These are phyloP conservation scores for Pantherophis guttatus DNA, from an alignment of 2,113 vertebrate species.

Conservation along the genomic window DNA sequence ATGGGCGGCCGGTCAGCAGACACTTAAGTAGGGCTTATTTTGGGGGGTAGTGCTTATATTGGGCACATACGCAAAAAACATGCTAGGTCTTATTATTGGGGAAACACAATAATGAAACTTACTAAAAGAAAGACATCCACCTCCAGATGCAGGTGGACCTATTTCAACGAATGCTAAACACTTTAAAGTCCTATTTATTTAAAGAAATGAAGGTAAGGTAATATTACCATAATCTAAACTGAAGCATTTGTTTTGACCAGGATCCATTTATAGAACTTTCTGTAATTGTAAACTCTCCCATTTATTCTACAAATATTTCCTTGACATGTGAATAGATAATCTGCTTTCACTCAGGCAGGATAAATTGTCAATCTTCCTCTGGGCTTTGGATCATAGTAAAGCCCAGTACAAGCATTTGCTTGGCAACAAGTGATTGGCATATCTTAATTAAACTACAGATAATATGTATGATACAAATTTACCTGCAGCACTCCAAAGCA, in stretches of 20 bases:
- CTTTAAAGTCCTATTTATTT: background rate
- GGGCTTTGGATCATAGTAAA: background rate
- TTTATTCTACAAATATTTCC: background rate
- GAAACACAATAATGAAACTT: too few species aligned
- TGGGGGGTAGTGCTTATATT: too few species aligned
- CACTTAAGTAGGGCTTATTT: too few species aligned
- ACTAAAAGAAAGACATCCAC: background rate
- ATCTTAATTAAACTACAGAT: too few species aligned
- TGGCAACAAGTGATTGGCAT: background rate
- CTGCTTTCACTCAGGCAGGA: background rate
- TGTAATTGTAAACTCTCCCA: background rate
- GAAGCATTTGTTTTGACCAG: background rate
- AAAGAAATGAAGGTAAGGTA: background rate
- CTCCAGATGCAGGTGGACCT: background rate
- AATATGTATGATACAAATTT: background rate
- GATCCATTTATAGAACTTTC: background rate
- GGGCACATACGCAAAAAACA: too few species aligned
- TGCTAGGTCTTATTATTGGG: too few species aligned
- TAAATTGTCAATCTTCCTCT: background rate
- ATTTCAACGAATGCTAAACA: background rate
- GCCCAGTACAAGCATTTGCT: background rate
- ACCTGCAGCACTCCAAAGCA: background rate
- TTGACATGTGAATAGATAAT: background rate
- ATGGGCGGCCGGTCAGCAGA: too few species aligned
- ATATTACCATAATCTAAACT: background rate